A percentile compares a stretch with the other conserved stretches of the same genome.
Conservation (phyloP, 2,888 invertebrate genomes). For the Aquatica leii region DNA sequence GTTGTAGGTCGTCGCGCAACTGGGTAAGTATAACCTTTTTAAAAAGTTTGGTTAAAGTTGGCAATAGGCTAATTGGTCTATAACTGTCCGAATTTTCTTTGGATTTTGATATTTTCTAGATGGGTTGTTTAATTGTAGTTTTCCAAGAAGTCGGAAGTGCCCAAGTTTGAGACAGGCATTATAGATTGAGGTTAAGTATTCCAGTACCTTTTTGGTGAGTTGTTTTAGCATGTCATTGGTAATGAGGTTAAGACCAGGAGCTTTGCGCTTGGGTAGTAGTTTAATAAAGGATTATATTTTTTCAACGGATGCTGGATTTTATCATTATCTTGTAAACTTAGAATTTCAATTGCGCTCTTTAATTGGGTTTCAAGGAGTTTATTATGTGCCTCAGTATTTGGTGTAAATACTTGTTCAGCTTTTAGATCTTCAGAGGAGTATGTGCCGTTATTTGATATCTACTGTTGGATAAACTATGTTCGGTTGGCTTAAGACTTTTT, state of each 20-base stretch:
- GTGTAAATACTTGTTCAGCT: conserved; percentile 9
- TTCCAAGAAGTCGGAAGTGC: conserved; percentile 15
- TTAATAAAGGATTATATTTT: not conserved
- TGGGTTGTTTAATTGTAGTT: conserved; percentile 11
- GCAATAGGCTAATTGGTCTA: too few relatives aligned
- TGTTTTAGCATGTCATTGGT: conserved; percentile 17
- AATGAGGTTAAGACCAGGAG: conserved; percentile 1
- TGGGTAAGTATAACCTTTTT: too few relatives aligned
- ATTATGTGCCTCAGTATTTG: not conserved
- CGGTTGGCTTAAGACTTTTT: not conserved
- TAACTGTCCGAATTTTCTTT: too few relatives aligned
- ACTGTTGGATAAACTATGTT: conserved; percentile 3
- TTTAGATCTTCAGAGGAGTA: too few relatives aligned
- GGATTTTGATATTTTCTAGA: not conserved
- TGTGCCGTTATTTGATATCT: too few relatives aligned
- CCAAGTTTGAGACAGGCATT: too few relatives aligned
- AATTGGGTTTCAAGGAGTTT: not conserved
- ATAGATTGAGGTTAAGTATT: too few relatives aligned
- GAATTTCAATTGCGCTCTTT: not conserved
- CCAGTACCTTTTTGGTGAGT: not conserved
- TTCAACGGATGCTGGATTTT: conserved; percentile 9
- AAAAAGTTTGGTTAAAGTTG: too few relatives aligned
- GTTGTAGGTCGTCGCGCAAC: too few relatives aligned
- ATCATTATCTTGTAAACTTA: not conserved
- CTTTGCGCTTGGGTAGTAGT: too few relatives aligned